These are phyloP conservation scores for Helicoverpa zea DNA, from an alignment of 1,140 invertebrate species.

Conservation along the genomic window DNA sequence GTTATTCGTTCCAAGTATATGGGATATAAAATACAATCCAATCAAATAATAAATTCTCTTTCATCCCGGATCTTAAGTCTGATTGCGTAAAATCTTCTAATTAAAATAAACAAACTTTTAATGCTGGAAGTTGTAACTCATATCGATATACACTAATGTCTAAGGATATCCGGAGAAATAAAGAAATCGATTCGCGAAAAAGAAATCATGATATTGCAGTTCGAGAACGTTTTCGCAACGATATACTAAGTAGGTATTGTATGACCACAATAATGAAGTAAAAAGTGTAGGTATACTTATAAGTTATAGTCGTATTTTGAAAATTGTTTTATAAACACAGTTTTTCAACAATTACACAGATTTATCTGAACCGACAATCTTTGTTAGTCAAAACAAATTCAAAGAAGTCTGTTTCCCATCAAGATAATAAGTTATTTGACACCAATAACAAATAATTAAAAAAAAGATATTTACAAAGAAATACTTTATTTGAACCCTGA, in stretches of 20 bases:
- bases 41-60: neutral
- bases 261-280: neutral
- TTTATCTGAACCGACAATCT: too few relatives aligned
- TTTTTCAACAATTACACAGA: too few relatives aligned
- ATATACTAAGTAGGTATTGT: neutral
- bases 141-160: slow-evolving; percentile 22
- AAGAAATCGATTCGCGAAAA: neutral
- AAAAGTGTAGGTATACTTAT: too few relatives aligned
- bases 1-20: too few relatives aligned
- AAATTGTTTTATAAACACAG: too few relatives aligned
- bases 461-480: too few relatives aligned
- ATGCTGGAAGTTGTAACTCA: slow-evolving; percentile 32
- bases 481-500: too few relatives aligned
- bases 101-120: slow-evolving; percentile 29
- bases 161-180: slow-evolving; percentile 22
- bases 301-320: too few relatives aligned
- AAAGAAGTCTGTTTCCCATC: too few relatives aligned
- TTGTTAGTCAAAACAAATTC: too few relatives aligned
- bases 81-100: slow-evolving; percentile 19
- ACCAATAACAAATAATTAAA: too few relatives aligned
- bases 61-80: slow-evolving; percentile 7
- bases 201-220: neutral
- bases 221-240: neutral
- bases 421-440: too few relatives aligned
- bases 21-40: neutral